Evolutionary conservation across 2,888 invertebrate genomes (phyloP), one percentile per base, ranked within the genome.

Genomic region (Lasius platythorax): DNA sequence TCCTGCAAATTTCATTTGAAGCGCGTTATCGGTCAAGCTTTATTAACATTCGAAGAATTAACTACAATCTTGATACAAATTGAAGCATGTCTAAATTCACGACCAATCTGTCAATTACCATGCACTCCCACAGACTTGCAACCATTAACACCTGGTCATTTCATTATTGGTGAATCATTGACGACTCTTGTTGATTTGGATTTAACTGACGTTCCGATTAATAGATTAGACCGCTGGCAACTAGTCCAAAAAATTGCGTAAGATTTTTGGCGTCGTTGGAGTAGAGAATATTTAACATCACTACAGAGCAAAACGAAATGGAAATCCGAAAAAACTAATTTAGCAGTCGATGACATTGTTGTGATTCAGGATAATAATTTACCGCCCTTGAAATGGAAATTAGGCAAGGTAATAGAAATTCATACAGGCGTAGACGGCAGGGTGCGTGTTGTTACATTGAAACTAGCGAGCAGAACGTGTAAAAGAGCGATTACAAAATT

Each of bases 221-320:
- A 67, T 3, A n/a, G n/a, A n/a, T n/a, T 67, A 0, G 67, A 67
- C 4, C 23, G 43, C 1, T 67, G 67, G 67, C 28, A 67, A 28
- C 0, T 50, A 15, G 46, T 28, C 1, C 67, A 67, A 23, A 46
- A 12, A 46, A 46, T 46, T 2, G 2, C 18, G 1, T 18, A 30
- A 18, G 67, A 67, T 6, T 67, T 67, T 67, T 67, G 67, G 46
- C 6, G n/a, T 2, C 37, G 63, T 0, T 64, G 63, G 63, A 64
- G 4, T 6, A 37, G 2, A 3, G 63, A 64, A 23, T 37, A 64
- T 9, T 64, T 37, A 74, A 33, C 53, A 23, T 63, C 43, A 53
- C n/a, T 28, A 37, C 61, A 74, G 70, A 61, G 11, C 67, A 61
- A 12, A 67, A 23, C 66, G 37, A 68, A 50, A 53, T 82, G 56